Conservation (phyloP, 2,113 vertebrate genomes). For the Phaetusa simplex region DNA sequence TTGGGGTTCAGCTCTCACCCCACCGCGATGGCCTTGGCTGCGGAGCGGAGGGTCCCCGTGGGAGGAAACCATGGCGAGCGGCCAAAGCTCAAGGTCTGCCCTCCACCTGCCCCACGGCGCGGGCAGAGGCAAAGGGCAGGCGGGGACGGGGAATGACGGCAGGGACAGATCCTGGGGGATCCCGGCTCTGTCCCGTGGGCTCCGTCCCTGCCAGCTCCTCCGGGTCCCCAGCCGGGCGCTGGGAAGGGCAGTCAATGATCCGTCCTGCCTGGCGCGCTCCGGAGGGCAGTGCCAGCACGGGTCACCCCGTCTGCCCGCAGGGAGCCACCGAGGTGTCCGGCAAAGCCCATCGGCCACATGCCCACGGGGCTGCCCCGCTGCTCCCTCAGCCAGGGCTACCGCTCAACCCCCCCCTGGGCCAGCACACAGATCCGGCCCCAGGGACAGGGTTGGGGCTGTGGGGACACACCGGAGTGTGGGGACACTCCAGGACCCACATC, state of each 20-base stretch:
- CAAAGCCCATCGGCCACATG: background rate
- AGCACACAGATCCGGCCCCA: rapidly evolving
- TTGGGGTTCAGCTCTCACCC: background rate
- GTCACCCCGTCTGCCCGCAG: rapidly evolving
- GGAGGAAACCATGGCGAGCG: rapidly evolving
- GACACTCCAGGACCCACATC: background rate
- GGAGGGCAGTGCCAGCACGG: rapidly evolving
- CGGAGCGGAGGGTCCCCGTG: rapidly evolving
- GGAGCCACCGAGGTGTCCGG: background rate
- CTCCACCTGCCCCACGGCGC: background rate
- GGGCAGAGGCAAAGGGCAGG: background rate
- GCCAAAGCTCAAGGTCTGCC: constrained; percentile 35
- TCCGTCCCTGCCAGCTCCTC: background rate
- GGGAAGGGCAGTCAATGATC: background rate
- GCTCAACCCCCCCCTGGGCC: background rate
- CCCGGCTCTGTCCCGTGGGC: background rate
- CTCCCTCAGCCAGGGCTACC: background rate
- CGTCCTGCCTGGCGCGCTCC: background rate
- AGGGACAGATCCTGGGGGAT: background rate
- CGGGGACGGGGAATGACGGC: background rate
- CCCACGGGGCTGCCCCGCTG: background rate
- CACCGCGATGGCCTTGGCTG: rapidly evolving
- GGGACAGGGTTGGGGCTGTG: background rate
- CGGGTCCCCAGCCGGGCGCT: rapidly evolving
- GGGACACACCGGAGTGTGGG: background rate